A percentile compares a stretch with the other conserved stretches of the same genome.
phyloP scores from a whole-genome alignment of 2,888 invertebrate species.

The Stenolophus ochropezus region DNA sequence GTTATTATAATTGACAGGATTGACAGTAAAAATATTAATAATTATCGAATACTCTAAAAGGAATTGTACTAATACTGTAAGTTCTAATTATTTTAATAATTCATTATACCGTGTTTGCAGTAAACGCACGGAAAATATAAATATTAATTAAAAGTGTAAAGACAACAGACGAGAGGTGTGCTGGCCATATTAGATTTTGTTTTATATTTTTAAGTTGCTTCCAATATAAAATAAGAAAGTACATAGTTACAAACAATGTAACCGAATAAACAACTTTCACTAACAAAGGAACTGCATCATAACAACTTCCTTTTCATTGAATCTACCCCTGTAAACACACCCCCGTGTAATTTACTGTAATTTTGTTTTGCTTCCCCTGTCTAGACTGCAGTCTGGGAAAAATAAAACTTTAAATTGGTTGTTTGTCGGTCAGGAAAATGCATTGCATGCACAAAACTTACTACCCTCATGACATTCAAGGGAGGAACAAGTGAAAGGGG shows the following conservation, averaged over 20 bases:
- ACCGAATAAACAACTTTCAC: background rate
- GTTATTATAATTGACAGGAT: no score
- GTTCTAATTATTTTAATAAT: no score
- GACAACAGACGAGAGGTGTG: no score
- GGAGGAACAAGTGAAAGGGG: slow-evolving; percentile 8
- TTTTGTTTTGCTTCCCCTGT: slow-evolving; percentile 11
- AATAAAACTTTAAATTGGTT: slow-evolving; percentile 16
- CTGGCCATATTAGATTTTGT: no score
- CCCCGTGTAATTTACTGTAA: background rate
- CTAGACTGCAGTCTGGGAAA: slow-evolving; percentile 6
- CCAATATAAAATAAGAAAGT: no score
- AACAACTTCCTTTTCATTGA: background rate
- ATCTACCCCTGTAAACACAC: background rate
- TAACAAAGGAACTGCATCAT: background rate
- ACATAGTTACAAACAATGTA: background rate
- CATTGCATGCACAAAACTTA: background rate
- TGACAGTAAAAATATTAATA: no score
- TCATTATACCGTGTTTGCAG: no score
- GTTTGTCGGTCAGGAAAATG: background rate
- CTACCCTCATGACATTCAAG: slow-evolving; percentile 2
- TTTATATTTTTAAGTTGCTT: no score
- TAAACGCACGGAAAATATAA: no score
- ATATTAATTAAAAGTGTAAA: no score
- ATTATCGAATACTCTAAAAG: no score
- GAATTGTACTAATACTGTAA: no score